Conservation (phyloP, 37 sponge, comb jelly and placozoan species). For the Hormiphora californensis region DNA sequence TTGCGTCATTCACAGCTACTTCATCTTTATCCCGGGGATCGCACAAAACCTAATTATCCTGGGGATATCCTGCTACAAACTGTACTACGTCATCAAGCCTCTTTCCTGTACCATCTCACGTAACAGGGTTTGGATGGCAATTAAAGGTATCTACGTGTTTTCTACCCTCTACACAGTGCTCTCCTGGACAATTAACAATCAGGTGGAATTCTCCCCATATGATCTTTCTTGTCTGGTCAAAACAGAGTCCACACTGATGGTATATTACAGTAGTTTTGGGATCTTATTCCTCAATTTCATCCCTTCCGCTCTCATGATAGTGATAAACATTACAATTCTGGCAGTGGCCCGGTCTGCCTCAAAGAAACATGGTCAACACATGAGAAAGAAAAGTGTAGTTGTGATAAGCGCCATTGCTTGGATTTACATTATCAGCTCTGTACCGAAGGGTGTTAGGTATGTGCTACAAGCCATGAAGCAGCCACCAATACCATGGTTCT, state of each 20-base stretch:
- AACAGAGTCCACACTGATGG: neutral
- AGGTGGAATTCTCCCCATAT: neutral
- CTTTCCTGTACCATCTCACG: neutral
- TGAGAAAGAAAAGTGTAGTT: neutral
- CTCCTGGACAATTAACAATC: neutral
- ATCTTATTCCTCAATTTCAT: neutral
- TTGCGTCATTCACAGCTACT: neutral
- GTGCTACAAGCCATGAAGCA: neutral
- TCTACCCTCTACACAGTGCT: neutral
- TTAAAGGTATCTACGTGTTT: neutral
- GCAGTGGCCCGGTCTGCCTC: neutral
- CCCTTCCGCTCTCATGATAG: neutral
- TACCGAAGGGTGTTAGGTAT: neutral
- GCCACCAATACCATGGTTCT: neutral
- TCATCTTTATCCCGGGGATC: neutral
- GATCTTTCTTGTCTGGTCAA: neutral
- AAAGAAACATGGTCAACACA: neutral
- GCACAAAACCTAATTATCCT: constrained; percentile 18
- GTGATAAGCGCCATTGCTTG: neutral
- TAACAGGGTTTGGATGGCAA: neutral
- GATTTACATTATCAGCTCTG: neutral
- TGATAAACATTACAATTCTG: neutral
- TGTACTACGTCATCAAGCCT: neutral
- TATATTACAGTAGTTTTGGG: neutral
- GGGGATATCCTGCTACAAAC: constrained; percentile 29